These are phyloP conservation scores for Micronycteris hirsuta DNA, from an alignment of 2,113 vertebrate species.

Conservation along the genomic window DNA sequence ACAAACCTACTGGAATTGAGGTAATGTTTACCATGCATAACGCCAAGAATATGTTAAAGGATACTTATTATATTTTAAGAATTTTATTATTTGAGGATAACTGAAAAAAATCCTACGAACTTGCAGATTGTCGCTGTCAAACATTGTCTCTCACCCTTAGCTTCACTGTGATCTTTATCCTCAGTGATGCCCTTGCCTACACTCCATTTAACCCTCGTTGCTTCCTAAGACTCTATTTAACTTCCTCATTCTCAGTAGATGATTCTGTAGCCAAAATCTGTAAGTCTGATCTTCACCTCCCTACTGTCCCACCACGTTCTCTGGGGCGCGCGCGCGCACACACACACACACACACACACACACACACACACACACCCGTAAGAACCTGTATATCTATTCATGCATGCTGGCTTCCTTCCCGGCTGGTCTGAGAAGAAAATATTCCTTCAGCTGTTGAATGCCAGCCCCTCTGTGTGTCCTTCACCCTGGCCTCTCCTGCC, in stretches of 20 bases:
- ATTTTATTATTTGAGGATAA: not conserved
- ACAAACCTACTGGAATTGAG: not conserved
- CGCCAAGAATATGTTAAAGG: not conserved
- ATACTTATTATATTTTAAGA: not conserved
- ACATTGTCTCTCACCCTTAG: not conserved
- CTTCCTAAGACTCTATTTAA: not conserved
- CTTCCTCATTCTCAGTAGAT: not conserved
- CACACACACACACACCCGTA: not conserved
- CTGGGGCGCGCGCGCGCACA: not conserved
- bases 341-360: not conserved
- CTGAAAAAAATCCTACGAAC: not conserved
- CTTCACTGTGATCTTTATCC: not conserved
- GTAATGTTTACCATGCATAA: not conserved
- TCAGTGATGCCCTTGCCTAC: not conserved
- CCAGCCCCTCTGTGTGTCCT: not conserved
- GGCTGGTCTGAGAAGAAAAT: not conserved
- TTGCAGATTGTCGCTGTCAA: not conserved
- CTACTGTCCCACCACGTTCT: not conserved
- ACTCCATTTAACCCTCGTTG: not conserved
- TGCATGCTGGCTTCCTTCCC: not conserved
- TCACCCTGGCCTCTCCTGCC: not conserved
- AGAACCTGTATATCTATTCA: not conserved
- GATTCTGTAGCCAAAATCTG: not conserved
- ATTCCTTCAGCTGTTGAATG: not conserved
- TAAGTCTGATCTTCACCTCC: not conserved